These are phyloP conservation scores for Malacoctenus gilli DNA, from an alignment of 2,797 vertebrate species.

Conservation along the genomic window DNA sequence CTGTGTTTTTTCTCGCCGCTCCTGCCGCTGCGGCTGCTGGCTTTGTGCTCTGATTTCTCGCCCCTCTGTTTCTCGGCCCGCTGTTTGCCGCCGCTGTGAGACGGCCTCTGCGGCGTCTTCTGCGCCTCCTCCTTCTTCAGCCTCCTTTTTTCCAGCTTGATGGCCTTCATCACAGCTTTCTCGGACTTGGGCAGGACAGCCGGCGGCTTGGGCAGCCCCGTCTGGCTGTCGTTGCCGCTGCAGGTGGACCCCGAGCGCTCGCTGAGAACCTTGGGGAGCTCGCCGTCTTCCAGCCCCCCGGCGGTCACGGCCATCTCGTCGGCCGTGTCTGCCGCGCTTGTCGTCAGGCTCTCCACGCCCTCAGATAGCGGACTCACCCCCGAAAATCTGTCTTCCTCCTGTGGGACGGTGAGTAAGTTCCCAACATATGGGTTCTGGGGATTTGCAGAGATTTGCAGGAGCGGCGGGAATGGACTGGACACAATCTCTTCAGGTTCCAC, in stretches of 20 bases:
- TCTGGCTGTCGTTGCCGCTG: slow-evolving; percentile 74
- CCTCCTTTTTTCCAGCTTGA: slow-evolving; percentile 89
- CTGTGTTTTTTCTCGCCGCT: slow-evolving; percentile 56
- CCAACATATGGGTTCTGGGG: slow-evolving; percentile 43
- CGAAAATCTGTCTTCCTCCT: slow-evolving; percentile 67
- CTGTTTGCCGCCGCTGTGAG: slow-evolving; percentile 55
- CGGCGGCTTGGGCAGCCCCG: slow-evolving; percentile 84
- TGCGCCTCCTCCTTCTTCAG: slow-evolving; percentile 86
- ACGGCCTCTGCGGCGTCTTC: slow-evolving; percentile 58
- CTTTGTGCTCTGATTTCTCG: slow-evolving; percentile 64
- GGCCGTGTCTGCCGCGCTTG: slow-evolving; percentile 56
- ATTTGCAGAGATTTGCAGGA: slow-evolving; percentile 45
- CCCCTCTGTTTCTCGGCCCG: slow-evolving; percentile 48
- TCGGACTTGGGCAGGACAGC: slow-evolving; percentile 94
- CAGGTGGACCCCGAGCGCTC: slow-evolving; percentile 76
- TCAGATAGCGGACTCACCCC: slow-evolving; percentile 71
- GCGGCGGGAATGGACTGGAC: slow-evolving; percentile 25
- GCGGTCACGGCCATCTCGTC: slow-evolving; percentile 50
- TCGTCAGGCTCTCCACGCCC: slow-evolving; percentile 62
- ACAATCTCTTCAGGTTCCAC: slow-evolving; percentile 38
- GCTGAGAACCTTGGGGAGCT: slow-evolving; percentile 61
- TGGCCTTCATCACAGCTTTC: slow-evolving; percentile 91
- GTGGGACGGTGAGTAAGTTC: slow-evolving; percentile 63
- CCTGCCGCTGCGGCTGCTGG: slow-evolving; percentile 30
- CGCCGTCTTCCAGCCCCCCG: background rate